Evolutionary conservation across 2,888 invertebrate species (phyloP), one percentile per base, ranked within the genome.

Genomic region (Morinoia aosen): DNA sequence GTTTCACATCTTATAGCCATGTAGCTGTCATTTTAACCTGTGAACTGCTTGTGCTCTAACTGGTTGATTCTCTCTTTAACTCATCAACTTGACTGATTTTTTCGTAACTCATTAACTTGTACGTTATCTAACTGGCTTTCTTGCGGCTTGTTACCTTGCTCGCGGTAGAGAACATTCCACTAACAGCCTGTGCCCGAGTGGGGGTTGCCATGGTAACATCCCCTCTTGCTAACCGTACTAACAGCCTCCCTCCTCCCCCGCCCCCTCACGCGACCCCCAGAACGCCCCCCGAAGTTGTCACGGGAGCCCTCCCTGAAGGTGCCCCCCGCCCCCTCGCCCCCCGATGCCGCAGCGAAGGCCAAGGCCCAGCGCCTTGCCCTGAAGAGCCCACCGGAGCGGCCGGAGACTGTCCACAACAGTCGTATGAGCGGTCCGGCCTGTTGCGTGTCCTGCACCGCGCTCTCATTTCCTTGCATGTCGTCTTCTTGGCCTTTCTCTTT

Each of bases 291-390:
- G 58, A 95, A 95, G 64, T 39, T 95, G 95, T 95, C 95, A 7
- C 95, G 95, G 7, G 95, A 95, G 57, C 95, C 95, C 8, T 95
- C 95, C 14, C 95, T 95, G 61, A 95, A 95, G 64, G 95, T 64
- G 39, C 95, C 95, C 16, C 95, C 95, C n/a, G 95, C 95, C n/a
- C 95, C 95, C 11, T 76, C 95, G 48, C 95, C 95, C 48, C 95
- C 95, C 0, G 61, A 61, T 33, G 95, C 64, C n/a, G 95, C 95
- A 57, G 95, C 95, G 11, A 95, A 95, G 95, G 95, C 95, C 64
- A 58, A 56, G 40, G 95, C 95, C 39, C 40, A 61, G 39, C 58
- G 95, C 40, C 64, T 95, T 14, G 33, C 61, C n/a, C 95, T 95
- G 0, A 95, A 95, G 95, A 48, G 61, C 0, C 12, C 40, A 0